Evolutionary conservation across 2,888 invertebrate species (phyloP).

Genomic region (Chironomus riparius): DNA sequence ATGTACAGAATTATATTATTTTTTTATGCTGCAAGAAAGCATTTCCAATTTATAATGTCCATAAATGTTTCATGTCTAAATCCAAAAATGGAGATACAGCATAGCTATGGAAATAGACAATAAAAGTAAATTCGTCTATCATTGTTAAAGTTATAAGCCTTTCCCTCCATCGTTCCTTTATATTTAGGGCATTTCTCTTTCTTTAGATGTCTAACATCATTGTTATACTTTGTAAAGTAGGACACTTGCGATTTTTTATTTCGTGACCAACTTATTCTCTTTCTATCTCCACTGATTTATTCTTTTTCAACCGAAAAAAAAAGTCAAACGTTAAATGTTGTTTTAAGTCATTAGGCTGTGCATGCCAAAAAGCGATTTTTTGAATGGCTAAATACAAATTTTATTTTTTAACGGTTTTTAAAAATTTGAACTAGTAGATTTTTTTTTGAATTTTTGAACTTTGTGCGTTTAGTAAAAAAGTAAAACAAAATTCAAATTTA

Average conservation of each 20-base stretch:
- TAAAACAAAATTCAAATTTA: no score
- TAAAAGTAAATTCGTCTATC: background rate
- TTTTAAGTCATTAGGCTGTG: no score
- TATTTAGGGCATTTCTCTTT: slow-evolving; percentile 12
- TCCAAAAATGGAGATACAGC: background rate
- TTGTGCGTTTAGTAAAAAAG: no score
- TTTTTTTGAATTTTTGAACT: no score
- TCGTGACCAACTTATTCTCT: slow-evolving; percentile 39
- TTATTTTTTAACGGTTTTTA: no score
- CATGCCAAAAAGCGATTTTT: no score
- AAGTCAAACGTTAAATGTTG: no score
- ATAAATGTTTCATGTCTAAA: background rate
- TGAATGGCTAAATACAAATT: no score
- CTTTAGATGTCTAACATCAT: background rate
- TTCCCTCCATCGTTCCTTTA: background rate
- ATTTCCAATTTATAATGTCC: background rate
- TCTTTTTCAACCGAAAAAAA: background rate
- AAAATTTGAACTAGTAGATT: no score
- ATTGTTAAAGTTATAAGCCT: no score
- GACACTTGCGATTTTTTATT: slow-evolving; percentile 39
- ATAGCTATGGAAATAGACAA: background rate
- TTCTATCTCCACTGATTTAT: background rate
- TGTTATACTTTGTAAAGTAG: slow-evolving; percentile 33
- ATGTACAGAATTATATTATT: background rate
- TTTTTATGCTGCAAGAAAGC: background rate